These are phyloP conservation scores for Ondatra zibethicus DNA, from an alignment of 2,113 vertebrate genomes.

Conservation along the genomic window DNA sequence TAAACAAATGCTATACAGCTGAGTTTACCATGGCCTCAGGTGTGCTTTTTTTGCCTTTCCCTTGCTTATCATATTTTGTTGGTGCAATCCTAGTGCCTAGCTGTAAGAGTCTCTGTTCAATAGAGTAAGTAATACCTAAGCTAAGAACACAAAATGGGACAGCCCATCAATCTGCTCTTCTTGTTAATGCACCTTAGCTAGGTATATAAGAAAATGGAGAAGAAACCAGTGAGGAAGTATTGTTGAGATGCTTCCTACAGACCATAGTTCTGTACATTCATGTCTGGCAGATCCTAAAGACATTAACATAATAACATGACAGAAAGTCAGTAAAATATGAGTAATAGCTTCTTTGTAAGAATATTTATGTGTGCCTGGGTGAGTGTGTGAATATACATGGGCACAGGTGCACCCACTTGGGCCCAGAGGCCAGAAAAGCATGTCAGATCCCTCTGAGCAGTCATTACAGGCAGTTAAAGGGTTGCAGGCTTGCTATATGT, in stretches of 20 bases:
- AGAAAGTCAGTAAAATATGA: not conserved
- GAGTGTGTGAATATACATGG: not conserved
- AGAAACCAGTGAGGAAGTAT: slow-evolving; percentile 30
- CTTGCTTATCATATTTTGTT: not conserved
- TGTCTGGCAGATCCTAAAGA: not conserved
- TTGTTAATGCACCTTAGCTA: not conserved
- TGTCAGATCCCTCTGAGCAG: not conserved
- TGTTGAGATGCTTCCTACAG: not conserved
- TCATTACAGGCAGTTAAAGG: not conserved
- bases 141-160: slow-evolving; percentile 9
- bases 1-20: not conserved
- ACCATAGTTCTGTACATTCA: not conserved
- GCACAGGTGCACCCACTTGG: not conserved
- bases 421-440: not conserved
- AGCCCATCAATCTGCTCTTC: not conserved
- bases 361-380: not conserved
- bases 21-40: not conserved
- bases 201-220: slow-evolving; percentile 21
- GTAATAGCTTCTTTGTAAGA: not conserved
- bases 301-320: not conserved
- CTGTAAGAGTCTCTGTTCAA: not conserved
- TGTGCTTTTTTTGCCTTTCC: not conserved
- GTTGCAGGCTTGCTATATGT: not conserved
- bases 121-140: slow-evolving; percentile 23
- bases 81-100: not conserved